phyloP scores from a whole-genome alignment of 2,113 vertebrate species.

The Synodontis membranacea region DNA sequence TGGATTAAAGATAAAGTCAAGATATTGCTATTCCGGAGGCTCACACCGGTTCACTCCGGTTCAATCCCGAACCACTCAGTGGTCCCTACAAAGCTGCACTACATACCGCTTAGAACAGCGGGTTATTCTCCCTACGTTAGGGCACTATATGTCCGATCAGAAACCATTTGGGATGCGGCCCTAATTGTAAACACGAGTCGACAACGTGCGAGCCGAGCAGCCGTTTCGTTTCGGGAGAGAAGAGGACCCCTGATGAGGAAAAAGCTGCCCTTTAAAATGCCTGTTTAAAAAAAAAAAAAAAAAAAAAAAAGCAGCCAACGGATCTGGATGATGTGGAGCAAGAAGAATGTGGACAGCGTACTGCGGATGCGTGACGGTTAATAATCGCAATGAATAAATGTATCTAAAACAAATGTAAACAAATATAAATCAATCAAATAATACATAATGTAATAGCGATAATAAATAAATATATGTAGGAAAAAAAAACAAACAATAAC shows the following conservation, averaged over 20 bases:
- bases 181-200: slow-evolving; percentile 44
- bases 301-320: background rate
- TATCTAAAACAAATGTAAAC: background rate
- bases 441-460: background rate
- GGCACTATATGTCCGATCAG: background rate
- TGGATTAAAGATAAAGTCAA: background rate
- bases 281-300: slow-evolving; percentile 7
- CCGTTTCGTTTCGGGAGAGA: slow-evolving; percentile 30
- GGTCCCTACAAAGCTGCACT: background rate
- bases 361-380: background rate
- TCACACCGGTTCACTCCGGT: background rate
- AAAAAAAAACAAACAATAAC: too few species aligned
- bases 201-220: slow-evolving; percentile 25
- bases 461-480: background rate
- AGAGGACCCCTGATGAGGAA: slow-evolving; percentile 23
- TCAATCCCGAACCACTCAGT: background rate
- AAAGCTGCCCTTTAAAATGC: slow-evolving; percentile 37
- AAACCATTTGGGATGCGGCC: background rate
- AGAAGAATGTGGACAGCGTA: background rate
- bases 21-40: background rate
- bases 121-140: background rate
- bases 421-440: background rate
- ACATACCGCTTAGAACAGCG: background rate
- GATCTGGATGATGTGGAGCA: background rate
- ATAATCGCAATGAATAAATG: background rate